Percentiles rank a stretch among this genome's conserved stretches.
These are phyloP conservation scores for Sceloporus tristichus DNA, from an alignment of 2,113 vertebrate species.

Conservation along the genomic window DNA sequence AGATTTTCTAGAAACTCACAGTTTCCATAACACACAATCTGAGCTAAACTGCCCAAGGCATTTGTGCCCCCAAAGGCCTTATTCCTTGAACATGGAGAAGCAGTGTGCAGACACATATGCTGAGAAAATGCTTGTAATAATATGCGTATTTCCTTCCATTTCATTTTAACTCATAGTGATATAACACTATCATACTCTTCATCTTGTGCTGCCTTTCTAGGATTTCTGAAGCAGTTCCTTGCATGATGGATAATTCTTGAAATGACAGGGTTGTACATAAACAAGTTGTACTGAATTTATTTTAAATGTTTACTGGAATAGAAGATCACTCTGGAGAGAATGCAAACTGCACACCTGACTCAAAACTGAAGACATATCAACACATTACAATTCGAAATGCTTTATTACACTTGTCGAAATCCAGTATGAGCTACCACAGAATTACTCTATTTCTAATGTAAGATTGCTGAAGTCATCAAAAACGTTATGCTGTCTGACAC, in stretches of 20 bases:
- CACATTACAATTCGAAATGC: constrained; percentile 5
- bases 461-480: constrained; percentile 17
- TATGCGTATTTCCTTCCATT: neutral
- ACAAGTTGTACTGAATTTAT: neutral
- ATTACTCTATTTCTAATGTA: constrained; percentile 1
- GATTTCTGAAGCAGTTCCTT: neutral
- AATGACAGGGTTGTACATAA: neutral
- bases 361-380: neutral
- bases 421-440: neutral
- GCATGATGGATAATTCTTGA: neutral
- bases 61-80: no score
- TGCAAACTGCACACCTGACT: neutral
- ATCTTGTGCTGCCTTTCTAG: neutral
- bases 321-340: neutral
- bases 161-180: neutral
- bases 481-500: neutral
- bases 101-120: no score
- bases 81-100: no score
- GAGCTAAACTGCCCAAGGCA: neutral
- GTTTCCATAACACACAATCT: neutral
- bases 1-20: no score
- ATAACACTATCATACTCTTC: neutral
- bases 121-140: neutral
- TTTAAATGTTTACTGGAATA: constrained; percentile 10
- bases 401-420: constrained; percentile 17